phyloP scores from a whole-genome alignment of 2,888 invertebrate species.

The Aricia artaxerxes region DNA sequence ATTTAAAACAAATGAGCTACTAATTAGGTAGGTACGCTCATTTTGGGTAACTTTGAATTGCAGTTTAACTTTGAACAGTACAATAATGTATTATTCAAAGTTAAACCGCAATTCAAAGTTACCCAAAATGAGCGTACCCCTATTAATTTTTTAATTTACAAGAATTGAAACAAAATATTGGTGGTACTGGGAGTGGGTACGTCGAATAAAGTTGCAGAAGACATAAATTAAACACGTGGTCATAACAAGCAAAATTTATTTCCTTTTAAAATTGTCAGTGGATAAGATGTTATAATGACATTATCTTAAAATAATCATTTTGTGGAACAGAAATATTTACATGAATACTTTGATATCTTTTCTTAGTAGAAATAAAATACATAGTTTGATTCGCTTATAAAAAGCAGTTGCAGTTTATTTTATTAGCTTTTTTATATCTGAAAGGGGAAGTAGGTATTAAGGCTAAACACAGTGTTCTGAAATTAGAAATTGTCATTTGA shows the following conservation, averaged over 20 bases:
- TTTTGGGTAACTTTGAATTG: too few species aligned
- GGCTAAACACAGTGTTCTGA: neutral
- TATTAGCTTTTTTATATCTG: neutral
- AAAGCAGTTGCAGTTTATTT: neutral
- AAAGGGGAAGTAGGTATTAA: neutral
- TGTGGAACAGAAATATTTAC: conserved; percentile 63
- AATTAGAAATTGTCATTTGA: neutral
- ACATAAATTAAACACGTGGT: conserved; percentile 4
- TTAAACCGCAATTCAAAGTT: too few species aligned
- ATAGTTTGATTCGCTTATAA: neutral
- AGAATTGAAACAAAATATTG: too few species aligned
- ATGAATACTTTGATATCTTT: conserved; percentile 24
- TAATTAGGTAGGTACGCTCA: too few species aligned
- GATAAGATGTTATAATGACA: conserved; percentile 60
- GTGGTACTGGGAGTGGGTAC: too few species aligned
- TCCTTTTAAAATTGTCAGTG: conserved; percentile 45
- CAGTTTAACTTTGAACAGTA: too few species aligned
- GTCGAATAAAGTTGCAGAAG: neutral
- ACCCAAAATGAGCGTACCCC: too few species aligned
- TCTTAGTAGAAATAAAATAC: neutral
- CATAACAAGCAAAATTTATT: conserved; percentile 72
- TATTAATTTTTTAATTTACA: too few species aligned
- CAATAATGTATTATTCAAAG: too few species aligned
- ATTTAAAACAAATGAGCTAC: too few species aligned
- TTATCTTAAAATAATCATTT: conserved; percentile 58